Conservation (phyloP, 2,797 vertebrate species). For the Prunella strophiata region DNA sequence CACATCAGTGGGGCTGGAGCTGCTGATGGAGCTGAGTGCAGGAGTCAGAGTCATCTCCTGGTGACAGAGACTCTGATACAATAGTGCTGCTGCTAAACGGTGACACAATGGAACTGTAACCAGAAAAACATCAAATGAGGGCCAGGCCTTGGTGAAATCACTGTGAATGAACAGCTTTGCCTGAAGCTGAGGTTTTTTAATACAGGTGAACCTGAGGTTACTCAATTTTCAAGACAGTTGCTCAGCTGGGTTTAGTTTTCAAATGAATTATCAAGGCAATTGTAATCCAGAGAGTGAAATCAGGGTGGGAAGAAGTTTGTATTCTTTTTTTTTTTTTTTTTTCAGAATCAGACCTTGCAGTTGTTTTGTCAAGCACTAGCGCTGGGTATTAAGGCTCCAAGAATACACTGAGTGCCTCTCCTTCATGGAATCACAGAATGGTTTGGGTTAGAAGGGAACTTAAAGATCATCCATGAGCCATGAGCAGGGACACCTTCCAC, state of each 20-base stretch:
- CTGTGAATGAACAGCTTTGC: constrained; percentile 21
- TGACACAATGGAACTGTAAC: neutral
- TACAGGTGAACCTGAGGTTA: constrained; percentile 45
- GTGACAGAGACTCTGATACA: neutral
- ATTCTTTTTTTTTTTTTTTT: neutral
- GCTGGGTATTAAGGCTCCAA: neutral
- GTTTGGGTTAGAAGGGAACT: neutral
- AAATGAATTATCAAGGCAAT: neutral
- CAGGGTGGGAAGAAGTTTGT: neutral
- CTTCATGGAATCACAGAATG: neutral
- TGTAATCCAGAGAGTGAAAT: neutral
- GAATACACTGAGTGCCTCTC: neutral
- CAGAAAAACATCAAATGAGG: constrained; percentile 9
- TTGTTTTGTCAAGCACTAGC: neutral
- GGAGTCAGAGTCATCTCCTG: neutral
- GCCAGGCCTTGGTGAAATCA: neutral
- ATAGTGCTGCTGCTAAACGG: neutral
- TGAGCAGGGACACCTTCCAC: neutral
- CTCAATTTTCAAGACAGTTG: constrained; percentile 41
- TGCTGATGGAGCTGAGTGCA: neutral
- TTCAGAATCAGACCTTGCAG: neutral
- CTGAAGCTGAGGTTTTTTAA: constrained; percentile 39
- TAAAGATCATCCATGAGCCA: neutral
- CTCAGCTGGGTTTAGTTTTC: neutral
- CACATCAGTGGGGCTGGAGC: neutral